Percentiles rank a stretch among this genome's conserved stretches.
Evolutionary conservation across 1,140 invertebrate genomes (phyloP).

Genomic region (Melitaea cinxia): DNA sequence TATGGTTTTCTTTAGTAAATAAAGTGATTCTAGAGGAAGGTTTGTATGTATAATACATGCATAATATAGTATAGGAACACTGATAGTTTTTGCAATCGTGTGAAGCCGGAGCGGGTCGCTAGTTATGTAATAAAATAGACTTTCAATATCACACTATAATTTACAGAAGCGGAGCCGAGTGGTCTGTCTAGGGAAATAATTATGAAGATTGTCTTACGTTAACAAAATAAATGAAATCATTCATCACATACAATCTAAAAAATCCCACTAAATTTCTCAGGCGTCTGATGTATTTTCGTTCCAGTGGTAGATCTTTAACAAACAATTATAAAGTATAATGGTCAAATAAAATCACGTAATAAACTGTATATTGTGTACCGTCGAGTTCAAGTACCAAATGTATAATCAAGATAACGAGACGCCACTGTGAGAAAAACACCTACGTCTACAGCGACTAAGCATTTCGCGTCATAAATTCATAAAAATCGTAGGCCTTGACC

Average conservation of each 20-base stretch:
- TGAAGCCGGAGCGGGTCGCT: no score
- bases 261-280: neutral
- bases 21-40: no score
- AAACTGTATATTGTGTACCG: neutral
- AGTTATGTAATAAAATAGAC: no score
- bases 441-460: conserved; percentile 9
- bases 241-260: neutral
- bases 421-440: conserved; percentile 19
- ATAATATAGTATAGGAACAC: no score
- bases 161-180: no score
- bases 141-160: no score
- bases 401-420: neutral
- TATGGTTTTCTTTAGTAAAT: no score
- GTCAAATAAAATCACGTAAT: neutral
- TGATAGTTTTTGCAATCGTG: no score
- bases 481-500: conserved; percentile 52
- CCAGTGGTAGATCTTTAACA: neutral
- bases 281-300: neutral
- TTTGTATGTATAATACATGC: no score
- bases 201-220: neutral
- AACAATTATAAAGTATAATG: conserved; percentile 2
- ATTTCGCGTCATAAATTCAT: conserved; percentile 41
- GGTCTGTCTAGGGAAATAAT: no score
- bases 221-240: neutral
- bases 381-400: conserved; percentile 2